Evolutionary conservation across 1,140 invertebrate species (phyloP), one percentile per base, ranked within the genome.

Genomic region (Dreissena rostriformis): DNA sequence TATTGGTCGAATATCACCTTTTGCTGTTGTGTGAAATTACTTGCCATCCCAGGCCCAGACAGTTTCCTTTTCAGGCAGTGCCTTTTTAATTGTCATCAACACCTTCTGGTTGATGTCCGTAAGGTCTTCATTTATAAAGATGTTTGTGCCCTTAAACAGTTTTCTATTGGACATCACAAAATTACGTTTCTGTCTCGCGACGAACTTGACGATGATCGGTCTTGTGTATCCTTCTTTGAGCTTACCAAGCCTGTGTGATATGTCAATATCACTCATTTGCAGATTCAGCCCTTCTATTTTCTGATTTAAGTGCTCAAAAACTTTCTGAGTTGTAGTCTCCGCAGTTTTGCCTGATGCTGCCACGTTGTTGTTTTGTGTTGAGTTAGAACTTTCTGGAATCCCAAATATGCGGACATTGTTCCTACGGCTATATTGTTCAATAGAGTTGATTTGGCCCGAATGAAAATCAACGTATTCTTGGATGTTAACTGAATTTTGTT

Each of bases 201-300:
- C 26, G 24, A 68, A 68, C 24, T 68, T 68, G 17, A 68, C 66
- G 14, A 68, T 68, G 14, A 68, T 24, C 14, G 14, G 66, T 12
- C 66, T 14, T 68, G 14, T 24, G 14, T 15, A 17, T 14, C 24
- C 14, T 26, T 24, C 24, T 15, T 14, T 14, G 14, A 68, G 14
- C 26, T 68, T 24, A 14, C 66, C 66, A 68, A 68, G 66, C 66
- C 66, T 68, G 66, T n/a, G n/a, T n/a, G n/a, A n/a, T n/a, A n/a
- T n/a, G n/a, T n/a, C n/a, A n/a, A n/a, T n/a, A n/a, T n/a, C 66
- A 19, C 12, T 26, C 12, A 19, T 26, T 19, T 14, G 14, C 26
- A 68, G 26, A 15, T 68, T 68, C 24, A 68, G 66, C 26, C 14
- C 24, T 24, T 14, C 14, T 12, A 68, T 68, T 68, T 68, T 68